A percentile compares a stretch with the other conserved stretches of the same genome.
phyloP scores from a whole-genome alignment of 2,113 vertebrate genomes.

The Trachemys scripta region DNA sequence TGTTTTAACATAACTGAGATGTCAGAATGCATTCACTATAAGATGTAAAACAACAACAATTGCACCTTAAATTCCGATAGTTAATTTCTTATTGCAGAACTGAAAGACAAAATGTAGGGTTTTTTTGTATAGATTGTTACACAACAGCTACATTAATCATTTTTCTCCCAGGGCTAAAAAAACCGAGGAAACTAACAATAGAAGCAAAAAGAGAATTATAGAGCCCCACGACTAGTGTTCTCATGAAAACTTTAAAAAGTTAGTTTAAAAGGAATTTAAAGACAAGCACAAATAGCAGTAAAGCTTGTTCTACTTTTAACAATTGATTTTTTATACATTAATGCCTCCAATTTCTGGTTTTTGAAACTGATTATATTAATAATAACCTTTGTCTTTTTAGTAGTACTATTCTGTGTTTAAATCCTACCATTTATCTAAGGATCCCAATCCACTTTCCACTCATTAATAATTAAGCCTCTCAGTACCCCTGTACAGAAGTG shows the following conservation, averaged over 20 bases:
- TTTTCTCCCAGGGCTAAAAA: background rate
- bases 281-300: background rate
- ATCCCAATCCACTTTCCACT: background rate
- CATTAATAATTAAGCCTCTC: background rate
- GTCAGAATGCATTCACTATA: slow-evolving; percentile 35
- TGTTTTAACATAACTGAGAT: slow-evolving; percentile 1
- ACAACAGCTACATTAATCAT: slow-evolving; percentile 19
- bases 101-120: slow-evolving; percentile 12
- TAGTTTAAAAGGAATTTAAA: slow-evolving; percentile 32
- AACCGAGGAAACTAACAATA: slow-evolving; percentile 2
- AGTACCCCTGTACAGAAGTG: background rate
- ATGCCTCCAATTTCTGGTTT: background rate
- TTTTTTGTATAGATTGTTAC: slow-evolving; percentile 3
- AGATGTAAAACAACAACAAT: slow-evolving; percentile 36
- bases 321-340: slow-evolving; percentile 30
- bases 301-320: slow-evolving; percentile 16
- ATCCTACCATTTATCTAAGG: background rate
- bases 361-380: slow-evolving; percentile 23
- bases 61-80: slow-evolving; percentile 57
- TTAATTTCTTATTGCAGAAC: slow-evolving; percentile 64
- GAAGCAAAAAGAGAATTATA: slow-evolving; percentile 12
- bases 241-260: slow-evolving; percentile 19
- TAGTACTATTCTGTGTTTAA: background rate
- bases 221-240: background rate
- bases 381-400: background rate